phyloP scores from a whole-genome alignment of 2,797 vertebrate genomes.

The Glossophaga mutica region DNA sequence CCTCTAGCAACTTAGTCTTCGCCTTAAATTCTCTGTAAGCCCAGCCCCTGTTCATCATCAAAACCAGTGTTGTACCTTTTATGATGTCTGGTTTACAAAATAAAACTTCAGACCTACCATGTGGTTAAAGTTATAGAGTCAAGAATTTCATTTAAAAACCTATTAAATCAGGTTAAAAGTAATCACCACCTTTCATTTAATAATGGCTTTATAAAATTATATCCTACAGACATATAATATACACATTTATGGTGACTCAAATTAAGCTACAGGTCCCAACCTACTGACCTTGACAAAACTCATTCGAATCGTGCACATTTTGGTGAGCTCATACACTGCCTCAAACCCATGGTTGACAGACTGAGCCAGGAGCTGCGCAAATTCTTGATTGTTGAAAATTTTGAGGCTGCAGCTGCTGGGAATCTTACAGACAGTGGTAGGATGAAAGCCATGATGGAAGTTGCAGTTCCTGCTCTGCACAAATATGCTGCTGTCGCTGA shows the following conservation, averaged over 20 bases:
- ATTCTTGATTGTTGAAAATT: conserved; percentile 95
- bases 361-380: conserved; percentile 92
- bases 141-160: conserved; percentile 30
- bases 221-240: background rate
- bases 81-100: conserved; percentile 23
- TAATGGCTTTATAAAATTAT: background rate
- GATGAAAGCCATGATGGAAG: conserved; percentile 93
- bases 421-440: conserved; percentile 94
- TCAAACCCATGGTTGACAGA: conserved; percentile 94
- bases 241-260: background rate
- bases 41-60: background rate
- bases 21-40: conserved; percentile 22
- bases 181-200: background rate
- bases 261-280: background rate
- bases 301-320: conserved; percentile 96
- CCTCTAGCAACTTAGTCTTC: conserved; percentile 40
- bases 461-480: conserved; percentile 95
- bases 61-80: conserved; percentile 5
- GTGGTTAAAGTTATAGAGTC: conserved; percentile 19
- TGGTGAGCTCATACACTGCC: conserved; percentile 93
- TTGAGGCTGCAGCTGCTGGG: conserved; percentile 93
- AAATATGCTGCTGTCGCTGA: conserved; percentile 94
- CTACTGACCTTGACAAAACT: conserved; percentile 92
- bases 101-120: background rate
- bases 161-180: conserved; percentile 8